These are phyloP conservation scores for Siderastrea radians DNA, from an alignment of 92 coral and sea anemone genomes.

Conservation along the genomic window DNA sequence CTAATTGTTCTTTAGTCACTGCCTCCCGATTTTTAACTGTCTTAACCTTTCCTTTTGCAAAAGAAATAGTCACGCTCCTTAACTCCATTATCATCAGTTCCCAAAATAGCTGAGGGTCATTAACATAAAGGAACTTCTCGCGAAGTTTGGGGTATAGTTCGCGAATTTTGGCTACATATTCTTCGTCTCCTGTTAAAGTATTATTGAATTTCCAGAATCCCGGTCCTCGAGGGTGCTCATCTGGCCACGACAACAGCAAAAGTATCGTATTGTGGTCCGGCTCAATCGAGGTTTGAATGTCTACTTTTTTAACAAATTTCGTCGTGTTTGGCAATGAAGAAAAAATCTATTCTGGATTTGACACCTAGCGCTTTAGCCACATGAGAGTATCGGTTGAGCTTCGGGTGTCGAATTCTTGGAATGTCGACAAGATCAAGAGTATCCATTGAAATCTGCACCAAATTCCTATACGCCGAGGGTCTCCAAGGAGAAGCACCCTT, in stretches of 20 bases:
- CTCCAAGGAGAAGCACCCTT: slow-evolving; percentile 4
- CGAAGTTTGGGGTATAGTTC: not conserved
- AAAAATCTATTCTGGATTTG: slow-evolving; percentile 13
- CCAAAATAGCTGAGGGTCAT: not conserved
- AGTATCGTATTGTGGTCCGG: slow-evolving; percentile 1
- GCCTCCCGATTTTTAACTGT: not conserved
- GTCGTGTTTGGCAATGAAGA: not conserved
- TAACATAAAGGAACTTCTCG: not conserved
- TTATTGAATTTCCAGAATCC: slow-evolving; percentile 1
- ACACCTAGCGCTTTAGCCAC: not conserved
- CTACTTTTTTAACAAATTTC: slow-evolving; percentile 10
- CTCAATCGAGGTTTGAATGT: slow-evolving; percentile 3
- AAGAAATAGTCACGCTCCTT: not conserved
- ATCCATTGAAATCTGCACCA: not conserved
- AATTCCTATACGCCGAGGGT: not conserved
- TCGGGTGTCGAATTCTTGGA: slow-evolving; percentile 1
- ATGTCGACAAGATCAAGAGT: not conserved
- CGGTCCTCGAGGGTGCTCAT: not conserved
- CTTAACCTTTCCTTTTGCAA: not conserved
- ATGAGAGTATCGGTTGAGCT: not conserved
- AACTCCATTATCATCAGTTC: not conserved
- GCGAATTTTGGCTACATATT: not conserved
- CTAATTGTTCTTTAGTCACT: not conserved
- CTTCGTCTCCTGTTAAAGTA: not conserved
- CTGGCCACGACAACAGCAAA: not conserved